A percentile compares a stretch with the other conserved stretches of the same genome.
phyloP scores from a whole-genome alignment of 2,888 invertebrate genomes.

The Eupithecia insigniata region DNA sequence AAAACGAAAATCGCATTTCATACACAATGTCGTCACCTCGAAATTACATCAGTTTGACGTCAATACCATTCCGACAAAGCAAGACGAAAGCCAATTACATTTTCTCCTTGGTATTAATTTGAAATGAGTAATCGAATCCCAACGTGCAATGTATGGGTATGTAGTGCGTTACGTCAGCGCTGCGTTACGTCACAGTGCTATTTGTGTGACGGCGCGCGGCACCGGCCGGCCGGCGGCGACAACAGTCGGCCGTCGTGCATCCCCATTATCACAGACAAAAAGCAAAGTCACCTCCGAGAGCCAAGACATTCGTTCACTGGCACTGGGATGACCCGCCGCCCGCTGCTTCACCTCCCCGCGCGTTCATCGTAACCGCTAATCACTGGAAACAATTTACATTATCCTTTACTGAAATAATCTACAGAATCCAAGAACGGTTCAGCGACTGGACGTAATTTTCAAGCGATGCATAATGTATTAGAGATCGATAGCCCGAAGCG shows the following conservation, averaged over 20 bases:
- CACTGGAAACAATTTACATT: slow-evolving; percentile 25
- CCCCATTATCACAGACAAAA: slow-evolving; percentile 54
- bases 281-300: slow-evolving; percentile 61
- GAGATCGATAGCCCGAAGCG: slow-evolving; percentile 30
- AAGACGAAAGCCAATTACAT: slow-evolving; percentile 16
- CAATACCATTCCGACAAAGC: slow-evolving; percentile 14
- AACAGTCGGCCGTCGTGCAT: slow-evolving; percentile 44
- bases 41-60: slow-evolving; percentile 24
- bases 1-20: slow-evolving; percentile 42
- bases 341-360: slow-evolving; percentile 50
- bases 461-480: slow-evolving; percentile 38
- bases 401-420: slow-evolving; percentile 21
- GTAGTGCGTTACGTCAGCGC: slow-evolving; percentile 40
- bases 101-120: slow-evolving; percentile 39
- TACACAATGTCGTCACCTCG: slow-evolving; percentile 5
- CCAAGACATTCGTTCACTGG: slow-evolving; percentile 48
- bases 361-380: slow-evolving; percentile 28
- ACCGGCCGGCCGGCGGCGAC: slow-evolving; percentile 28
- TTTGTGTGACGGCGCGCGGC: slow-evolving; percentile 41
- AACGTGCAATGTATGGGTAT: slow-evolving; percentile 31
- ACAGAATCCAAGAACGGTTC: slow-evolving; percentile 13
- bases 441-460: slow-evolving; percentile 33
- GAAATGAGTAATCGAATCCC: slow-evolving; percentile 45
- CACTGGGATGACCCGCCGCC: slow-evolving; percentile 54
- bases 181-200: slow-evolving; percentile 37